phyloP scores from a whole-genome alignment of 2,113 vertebrate species.

The Eptesicus fuscus region DNA sequence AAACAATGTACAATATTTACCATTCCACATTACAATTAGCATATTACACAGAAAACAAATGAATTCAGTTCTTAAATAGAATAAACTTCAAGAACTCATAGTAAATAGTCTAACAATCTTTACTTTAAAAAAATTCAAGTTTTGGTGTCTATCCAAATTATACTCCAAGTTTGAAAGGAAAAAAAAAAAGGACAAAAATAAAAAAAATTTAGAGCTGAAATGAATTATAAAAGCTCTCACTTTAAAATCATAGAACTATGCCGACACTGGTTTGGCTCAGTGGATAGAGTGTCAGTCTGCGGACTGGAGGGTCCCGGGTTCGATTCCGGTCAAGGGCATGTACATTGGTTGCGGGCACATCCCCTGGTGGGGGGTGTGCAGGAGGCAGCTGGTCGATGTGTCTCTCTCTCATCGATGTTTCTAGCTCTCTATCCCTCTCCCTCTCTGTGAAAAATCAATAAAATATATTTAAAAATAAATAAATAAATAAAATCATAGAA shows the following conservation, averaged over 20 bases:
- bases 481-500: background rate
- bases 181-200: background rate
- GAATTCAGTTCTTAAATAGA: constrained; percentile 18
- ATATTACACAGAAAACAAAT: background rate
- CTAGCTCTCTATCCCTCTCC: too few species aligned
- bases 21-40: background rate
- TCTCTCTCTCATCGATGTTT: too few species aligned
- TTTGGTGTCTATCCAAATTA: background rate
- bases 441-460: too few species aligned
- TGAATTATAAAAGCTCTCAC: background rate
- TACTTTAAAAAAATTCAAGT: background rate
- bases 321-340: too few species aligned
- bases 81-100: background rate
- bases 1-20: background rate
- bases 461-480: too few species aligned
- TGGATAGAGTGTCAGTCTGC: too few species aligned
- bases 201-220: background rate
- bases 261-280: too few species aligned
- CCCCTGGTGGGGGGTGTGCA: too few species aligned
- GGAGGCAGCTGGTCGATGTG: too few species aligned
- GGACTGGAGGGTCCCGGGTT: too few species aligned
- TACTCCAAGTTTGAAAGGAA: background rate
- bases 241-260: background rate
- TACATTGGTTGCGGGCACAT: too few species aligned
- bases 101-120: background rate